Evolutionary conservation across 2,797 vertebrate species (phyloP).

Genomic region (Tragelaphus eurycerus): DNA sequence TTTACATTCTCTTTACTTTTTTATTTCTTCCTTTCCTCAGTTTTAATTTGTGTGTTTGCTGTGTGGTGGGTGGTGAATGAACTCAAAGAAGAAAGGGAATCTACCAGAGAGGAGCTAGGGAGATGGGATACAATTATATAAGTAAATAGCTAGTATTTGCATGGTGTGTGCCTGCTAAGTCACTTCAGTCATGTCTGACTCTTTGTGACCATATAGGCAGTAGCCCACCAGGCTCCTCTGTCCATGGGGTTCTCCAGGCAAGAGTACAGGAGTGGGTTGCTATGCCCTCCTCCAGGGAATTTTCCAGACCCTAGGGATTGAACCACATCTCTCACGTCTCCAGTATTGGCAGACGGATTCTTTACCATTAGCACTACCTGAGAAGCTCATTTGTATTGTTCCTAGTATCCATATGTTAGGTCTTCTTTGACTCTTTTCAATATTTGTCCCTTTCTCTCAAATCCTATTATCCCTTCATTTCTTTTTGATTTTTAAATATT

Average conservation of each 20-base stretch:
- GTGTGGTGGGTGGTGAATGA: not conserved
- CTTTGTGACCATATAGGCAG: not conserved
- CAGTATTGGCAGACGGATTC: not conserved
- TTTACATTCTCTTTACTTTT: not conserved
- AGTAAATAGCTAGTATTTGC: not conserved
- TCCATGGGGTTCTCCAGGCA: not conserved
- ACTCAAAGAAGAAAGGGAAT: not conserved
- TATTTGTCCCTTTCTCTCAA: not conserved
- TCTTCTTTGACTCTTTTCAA: not conserved
- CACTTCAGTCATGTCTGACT: not conserved
- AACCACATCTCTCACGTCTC: accelerated
- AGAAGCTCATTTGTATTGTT: not conserved
- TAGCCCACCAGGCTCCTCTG: not conserved
- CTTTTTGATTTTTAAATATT: not conserved
- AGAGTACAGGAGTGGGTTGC: not conserved
- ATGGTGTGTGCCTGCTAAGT: not conserved
- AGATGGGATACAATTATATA: not conserved
- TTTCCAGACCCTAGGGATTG: not conserved
- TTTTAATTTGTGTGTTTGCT: not conserved
- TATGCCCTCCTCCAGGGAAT: not conserved
- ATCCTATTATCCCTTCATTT: not conserved
- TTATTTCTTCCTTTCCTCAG: not conserved
- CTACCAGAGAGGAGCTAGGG: not conserved
- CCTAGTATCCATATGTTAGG: not conserved
- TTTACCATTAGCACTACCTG: not conserved